Percentiles rank a stretch among this genome's conserved stretches.
phyloP scores from a whole-genome alignment of 2,113 vertebrate species.

The Nannobrachium achirus region DNA sequence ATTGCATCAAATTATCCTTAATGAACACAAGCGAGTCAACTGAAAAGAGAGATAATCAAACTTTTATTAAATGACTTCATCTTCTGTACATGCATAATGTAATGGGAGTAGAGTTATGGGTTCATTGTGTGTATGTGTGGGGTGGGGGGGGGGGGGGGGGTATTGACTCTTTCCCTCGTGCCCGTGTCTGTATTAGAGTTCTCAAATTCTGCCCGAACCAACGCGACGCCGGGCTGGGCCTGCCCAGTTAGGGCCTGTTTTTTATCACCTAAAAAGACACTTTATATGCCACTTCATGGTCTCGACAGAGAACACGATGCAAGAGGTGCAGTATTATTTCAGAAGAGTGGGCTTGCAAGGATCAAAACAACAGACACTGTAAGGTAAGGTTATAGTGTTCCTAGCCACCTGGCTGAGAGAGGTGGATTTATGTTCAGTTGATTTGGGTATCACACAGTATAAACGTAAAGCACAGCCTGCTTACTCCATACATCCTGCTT shows the following conservation, averaged over 20 bases:
- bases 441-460: constrained; percentile 60
- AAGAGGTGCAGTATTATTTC: constrained; percentile 13
- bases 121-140: constrained; percentile 24
- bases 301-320: constrained; percentile 26
- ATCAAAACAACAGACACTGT: constrained; percentile 29
- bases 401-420: too few relatives aligned
- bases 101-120: constrained; percentile 42
- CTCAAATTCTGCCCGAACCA: too few relatives aligned
- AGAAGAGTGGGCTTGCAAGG: constrained; percentile 17
- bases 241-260: too few relatives aligned
- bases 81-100: constrained; percentile 79
- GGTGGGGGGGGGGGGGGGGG: constrained; percentile 19
- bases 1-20: constrained; percentile 72
- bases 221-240: too few relatives aligned
- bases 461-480: constrained; percentile 47
- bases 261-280: constrained; percentile 7
- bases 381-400: constrained; percentile 12
- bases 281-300: constrained; percentile 8
- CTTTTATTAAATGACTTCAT: constrained; percentile 83
- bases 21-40: constrained; percentile 71
- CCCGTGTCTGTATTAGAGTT: too few relatives aligned
- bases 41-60: constrained; percentile 77
- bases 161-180: not conserved
- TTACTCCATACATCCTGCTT: constrained; percentile 37
- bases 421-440: too few relatives aligned